Percentiles rank a stretch among this genome's conserved stretches.
These are phyloP conservation scores for Lymantria dispar DNA, from an alignment of 2,888 invertebrate species.

Conservation along the genomic window DNA sequence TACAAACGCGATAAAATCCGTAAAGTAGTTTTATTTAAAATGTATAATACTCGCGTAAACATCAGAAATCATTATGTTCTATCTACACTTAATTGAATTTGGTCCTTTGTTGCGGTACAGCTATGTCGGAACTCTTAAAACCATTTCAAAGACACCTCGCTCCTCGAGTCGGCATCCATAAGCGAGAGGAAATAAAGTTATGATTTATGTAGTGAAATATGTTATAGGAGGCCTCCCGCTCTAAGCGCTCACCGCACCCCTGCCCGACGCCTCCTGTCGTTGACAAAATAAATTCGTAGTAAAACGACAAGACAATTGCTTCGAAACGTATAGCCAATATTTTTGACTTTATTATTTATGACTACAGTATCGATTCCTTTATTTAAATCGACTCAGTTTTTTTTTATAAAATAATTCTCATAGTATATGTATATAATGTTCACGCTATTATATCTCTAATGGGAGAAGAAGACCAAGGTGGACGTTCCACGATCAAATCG, in stretches of 20 bases:
- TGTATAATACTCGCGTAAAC: neutral
- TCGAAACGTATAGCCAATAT: constrained; percentile 30
- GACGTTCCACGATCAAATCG: too few relatives aligned
- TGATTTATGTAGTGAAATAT: constrained; percentile 80
- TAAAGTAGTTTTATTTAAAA: too few relatives aligned
- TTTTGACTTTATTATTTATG: neutral
- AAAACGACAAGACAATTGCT: constrained; percentile 57
- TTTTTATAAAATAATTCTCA: too few relatives aligned
- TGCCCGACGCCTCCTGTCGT: constrained; percentile 51
- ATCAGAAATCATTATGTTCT: constrained; percentile 56
- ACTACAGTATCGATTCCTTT: too few relatives aligned
- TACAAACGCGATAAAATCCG: too few relatives aligned
- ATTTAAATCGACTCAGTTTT: too few relatives aligned
- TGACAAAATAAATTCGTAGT: constrained; percentile 60
- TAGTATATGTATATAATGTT: too few relatives aligned
- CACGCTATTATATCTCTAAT: too few relatives aligned
- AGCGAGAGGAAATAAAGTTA: constrained; percentile 80
- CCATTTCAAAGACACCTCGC: constrained; percentile 75
- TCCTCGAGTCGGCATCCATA: constrained; percentile 48
- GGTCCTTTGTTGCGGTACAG: constrained; percentile 70
- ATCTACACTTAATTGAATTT: constrained; percentile 74
- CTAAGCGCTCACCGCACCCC: constrained; percentile 37
- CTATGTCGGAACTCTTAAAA: constrained; percentile 67
- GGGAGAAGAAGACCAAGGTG: too few relatives aligned
- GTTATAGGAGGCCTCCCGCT: constrained; percentile 56